phyloP scores from a whole-genome alignment of 2,888 invertebrate genomes.

The Nomada fucata region DNA sequence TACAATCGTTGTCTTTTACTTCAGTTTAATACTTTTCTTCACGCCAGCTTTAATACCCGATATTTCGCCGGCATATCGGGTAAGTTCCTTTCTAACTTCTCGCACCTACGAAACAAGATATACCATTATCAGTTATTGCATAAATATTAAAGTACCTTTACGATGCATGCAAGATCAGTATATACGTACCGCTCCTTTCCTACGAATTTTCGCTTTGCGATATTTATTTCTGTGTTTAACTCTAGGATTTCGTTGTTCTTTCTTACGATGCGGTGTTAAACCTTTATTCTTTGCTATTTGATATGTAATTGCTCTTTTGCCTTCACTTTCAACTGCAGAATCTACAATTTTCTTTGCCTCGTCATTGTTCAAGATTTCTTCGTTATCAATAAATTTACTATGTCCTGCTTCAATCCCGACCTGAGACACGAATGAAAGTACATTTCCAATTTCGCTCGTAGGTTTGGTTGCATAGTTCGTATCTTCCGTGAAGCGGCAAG shows the following conservation, averaged over 20 bases:
- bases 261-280: conserved; percentile 94
- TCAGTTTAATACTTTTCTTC: conserved; percentile 95
- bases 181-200: conserved; percentile 93
- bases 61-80: conserved; percentile 95
- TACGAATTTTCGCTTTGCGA: conserved; percentile 95
- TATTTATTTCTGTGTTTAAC: conserved; percentile 97
- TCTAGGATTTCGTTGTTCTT: conserved; percentile 96
- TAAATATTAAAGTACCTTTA: background rate
- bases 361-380: conserved; percentile 17
- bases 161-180: conserved; percentile 2
- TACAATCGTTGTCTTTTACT: conserved; percentile 83
- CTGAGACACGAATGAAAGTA: conserved; percentile 53
- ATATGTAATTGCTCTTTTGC: conserved; percentile 94
- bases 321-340: conserved; percentile 67
- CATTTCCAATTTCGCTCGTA: background rate
- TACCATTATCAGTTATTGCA: background rate
- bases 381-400: conserved; percentile 12
- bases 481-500: conserved; percentile 69
- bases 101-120: conserved; percentile 86
- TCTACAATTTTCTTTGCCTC: conserved; percentile 55
- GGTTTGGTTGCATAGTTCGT: conserved; percentile 15
- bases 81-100: conserved; percentile 91
- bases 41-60: conserved; percentile 97
- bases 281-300: conserved; percentile 99
- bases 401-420: conserved; percentile 10